Conservation (phyloP, 2,888 invertebrate genomes). For the Agrotis clavis region DNA sequence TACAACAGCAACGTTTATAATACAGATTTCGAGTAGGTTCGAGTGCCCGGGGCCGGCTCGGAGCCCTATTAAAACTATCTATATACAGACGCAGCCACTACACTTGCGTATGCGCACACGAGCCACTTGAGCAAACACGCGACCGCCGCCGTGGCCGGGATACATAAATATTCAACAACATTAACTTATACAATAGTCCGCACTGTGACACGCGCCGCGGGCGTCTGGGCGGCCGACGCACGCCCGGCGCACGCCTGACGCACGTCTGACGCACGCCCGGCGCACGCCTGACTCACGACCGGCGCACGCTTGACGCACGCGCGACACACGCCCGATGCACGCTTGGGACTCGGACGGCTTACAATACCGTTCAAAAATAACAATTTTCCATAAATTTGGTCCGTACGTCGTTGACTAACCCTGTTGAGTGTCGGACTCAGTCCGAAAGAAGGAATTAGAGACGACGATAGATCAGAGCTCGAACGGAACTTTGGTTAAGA, state of each 20-base stretch:
- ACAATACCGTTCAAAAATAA: constrained; percentile 76
- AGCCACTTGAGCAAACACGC: constrained; percentile 86
- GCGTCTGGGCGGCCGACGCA: constrained; percentile 54
- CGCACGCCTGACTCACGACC: constrained; percentile 46
- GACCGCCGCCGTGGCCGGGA: constrained; percentile 74
- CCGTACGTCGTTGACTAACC: constrained; percentile 85
- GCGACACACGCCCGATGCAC: constrained; percentile 65
- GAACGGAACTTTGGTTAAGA: constrained; percentile 88
- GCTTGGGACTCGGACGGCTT: constrained; percentile 75
- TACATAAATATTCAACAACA: constrained; percentile 78
- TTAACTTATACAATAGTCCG: constrained; percentile 71
- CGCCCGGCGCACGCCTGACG: constrained; percentile 63
- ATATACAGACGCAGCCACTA: constrained; percentile 87
- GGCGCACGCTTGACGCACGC: constrained; percentile 53
- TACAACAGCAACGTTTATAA: constrained; percentile 69
- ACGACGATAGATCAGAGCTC: constrained; percentile 78
- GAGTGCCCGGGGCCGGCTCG: constrained; percentile 73
- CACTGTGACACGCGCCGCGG: constrained; percentile 67
- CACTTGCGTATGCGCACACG: constrained; percentile 82
- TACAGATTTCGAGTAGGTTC: constrained; percentile 69
- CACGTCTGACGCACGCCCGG: constrained; percentile 66
- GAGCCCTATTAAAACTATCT: constrained; percentile 83
- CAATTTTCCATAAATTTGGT: constrained; percentile 79
- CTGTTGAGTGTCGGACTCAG: constrained; percentile 80
- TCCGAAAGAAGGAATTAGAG: constrained; percentile 78